A percentile compares a stretch with the other conserved stretches of the same genome.
Conservation (phyloP, 2,797 vertebrate species). For the Gadopsis bispinosus region DNA sequence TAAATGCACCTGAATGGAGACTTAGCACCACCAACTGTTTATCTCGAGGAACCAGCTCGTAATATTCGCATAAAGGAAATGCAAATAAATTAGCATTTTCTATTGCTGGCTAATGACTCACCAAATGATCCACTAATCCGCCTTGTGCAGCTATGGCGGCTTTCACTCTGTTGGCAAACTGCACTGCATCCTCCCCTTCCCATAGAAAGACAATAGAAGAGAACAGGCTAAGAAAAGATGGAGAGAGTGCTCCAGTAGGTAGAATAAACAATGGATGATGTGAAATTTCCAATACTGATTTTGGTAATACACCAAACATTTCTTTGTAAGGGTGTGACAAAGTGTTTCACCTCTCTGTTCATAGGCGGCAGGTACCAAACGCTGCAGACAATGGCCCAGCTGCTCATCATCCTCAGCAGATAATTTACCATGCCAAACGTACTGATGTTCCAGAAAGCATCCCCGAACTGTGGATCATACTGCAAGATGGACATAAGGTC, state of each 20-base stretch:
- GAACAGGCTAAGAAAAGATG: neutral
- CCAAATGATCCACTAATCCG: conserved; percentile 92
- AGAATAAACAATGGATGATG: neutral
- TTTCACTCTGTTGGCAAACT: conserved; percentile 94
- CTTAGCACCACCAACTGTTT: neutral
- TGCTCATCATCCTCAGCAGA: conserved; percentile 95
- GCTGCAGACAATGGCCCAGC: conserved; percentile 95
- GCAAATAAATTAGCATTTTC: too few species aligned
- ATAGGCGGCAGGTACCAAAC: conserved; percentile 95
- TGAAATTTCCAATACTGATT: neutral
- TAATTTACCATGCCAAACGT: conserved; percentile 92
- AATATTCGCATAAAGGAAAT: neutral
- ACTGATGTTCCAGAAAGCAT: conserved; percentile 96
- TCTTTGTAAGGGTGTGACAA: neutral
- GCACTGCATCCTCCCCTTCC: conserved; percentile 91
- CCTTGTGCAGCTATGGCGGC: conserved; percentile 92
- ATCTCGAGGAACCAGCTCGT: neutral
- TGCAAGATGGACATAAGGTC: conserved; percentile 51
- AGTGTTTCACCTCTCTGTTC: conserved; percentile 86
- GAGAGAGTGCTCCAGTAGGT: neutral
- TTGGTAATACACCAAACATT: neutral
- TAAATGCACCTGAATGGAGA: neutral
- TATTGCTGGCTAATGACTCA: conserved; percentile 69
- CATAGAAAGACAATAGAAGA: conserved; percentile 50
- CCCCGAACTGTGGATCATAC: conserved; percentile 94